Evolutionary conservation across 64 coral and sea anemone genomes (phyloP).

Genomic region (Stylophora pistillata): DNA sequence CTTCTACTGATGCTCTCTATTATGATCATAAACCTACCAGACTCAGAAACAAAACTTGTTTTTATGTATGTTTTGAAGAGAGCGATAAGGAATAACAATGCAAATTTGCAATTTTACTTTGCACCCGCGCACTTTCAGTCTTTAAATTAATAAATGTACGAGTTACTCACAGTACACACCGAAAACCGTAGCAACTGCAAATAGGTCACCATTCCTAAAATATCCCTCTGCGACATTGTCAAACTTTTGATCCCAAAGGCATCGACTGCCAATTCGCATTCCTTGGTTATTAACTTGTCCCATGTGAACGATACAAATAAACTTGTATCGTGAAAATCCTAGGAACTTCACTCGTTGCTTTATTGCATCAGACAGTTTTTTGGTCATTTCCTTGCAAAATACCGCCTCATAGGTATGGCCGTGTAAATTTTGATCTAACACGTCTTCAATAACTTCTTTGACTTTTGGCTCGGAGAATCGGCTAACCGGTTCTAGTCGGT

Average conservation of each 20-base stretch:
- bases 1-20: neutral
- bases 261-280: slow-evolving; percentile 76
- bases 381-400: slow-evolving; percentile 82
- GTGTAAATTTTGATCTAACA: slow-evolving; percentile 50
- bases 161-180: slow-evolving; percentile 77
- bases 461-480: slow-evolving; percentile 70
- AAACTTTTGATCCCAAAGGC: slow-evolving; percentile 70
- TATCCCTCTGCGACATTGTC: slow-evolving; percentile 78
- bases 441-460: slow-evolving; percentile 81
- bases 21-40: neutral
- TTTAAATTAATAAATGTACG: neutral
- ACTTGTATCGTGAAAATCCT: slow-evolving; percentile 81
- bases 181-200: slow-evolving; percentile 80
- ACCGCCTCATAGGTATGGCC: slow-evolving; percentile 58
- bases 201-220: slow-evolving; percentile 74
- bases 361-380: slow-evolving; percentile 74
- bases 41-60: neutral
- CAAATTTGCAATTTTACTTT: neutral
- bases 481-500: slow-evolving; percentile 52
- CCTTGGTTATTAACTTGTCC: slow-evolving; percentile 83
- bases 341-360: slow-evolving; percentile 82
- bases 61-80: neutral
- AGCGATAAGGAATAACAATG: neutral
- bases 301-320: slow-evolving; percentile 82
- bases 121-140: neutral